phyloP scores from a whole-genome alignment of 2,888 invertebrate species.

The Polydesmus complanatus region DNA sequence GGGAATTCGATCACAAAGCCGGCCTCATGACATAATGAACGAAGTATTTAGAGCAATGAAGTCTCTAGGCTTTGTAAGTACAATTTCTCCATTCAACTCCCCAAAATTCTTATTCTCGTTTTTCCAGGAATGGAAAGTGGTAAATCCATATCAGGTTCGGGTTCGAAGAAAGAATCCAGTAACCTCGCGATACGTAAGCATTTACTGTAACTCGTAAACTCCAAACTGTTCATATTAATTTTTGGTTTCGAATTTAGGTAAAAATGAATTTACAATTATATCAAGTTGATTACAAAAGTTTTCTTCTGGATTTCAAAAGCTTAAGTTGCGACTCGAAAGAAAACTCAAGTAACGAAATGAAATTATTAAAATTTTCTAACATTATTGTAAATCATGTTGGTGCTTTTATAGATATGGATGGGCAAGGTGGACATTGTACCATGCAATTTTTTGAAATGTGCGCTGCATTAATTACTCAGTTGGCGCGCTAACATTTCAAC shows the following conservation, averaged over 20 bases:
- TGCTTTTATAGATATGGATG: conserved; percentile 6
- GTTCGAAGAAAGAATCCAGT: conserved; percentile 79
- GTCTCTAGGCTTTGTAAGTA: conserved; percentile 70
- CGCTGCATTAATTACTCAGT: conserved; percentile 90
- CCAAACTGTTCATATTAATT: conserved; percentile 20
- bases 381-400: neutral
- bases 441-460: conserved; percentile 99
- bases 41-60: conserved; percentile 99
- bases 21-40: conserved; percentile 98
- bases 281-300: conserved; percentile 97
- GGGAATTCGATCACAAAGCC: conserved; percentile 96
- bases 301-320: conserved; percentile 94
- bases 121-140: conserved; percentile 94
- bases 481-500: conserved; percentile 55
- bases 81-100: too few species aligned
- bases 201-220: neutral
- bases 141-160: conserved; percentile 89
- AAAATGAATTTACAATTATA: conserved; percentile 98
- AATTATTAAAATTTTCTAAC: neutral
- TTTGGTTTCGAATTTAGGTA: conserved; percentile 25
- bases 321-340: conserved; percentile 38
- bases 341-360: conserved; percentile 6
- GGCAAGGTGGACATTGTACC: conserved; percentile 66
- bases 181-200: conserved; percentile 58
- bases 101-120: conserved; percentile 19